phyloP scores from a whole-genome alignment of 2,113 vertebrate genomes.

The Formicarius rufipectus region DNA sequence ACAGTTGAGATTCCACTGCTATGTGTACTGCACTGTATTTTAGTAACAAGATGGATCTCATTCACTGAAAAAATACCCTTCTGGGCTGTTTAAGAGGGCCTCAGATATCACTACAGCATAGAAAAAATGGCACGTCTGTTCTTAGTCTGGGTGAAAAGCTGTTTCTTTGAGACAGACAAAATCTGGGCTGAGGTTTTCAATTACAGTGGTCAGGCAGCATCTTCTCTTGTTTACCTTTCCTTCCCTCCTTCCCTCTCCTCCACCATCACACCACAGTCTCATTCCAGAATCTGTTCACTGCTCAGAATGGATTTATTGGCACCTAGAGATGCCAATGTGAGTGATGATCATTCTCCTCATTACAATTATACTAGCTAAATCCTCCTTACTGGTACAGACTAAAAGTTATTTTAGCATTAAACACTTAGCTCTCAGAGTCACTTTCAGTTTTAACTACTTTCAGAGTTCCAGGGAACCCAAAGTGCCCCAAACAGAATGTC shows the following conservation, averaged over 20 bases:
- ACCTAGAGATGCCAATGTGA: background rate
- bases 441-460: background rate
- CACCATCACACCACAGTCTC: background rate
- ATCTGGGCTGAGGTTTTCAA: background rate
- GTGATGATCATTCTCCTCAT: background rate
- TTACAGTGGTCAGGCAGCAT: fast-evolving
- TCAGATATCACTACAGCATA: background rate
- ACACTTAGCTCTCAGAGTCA: background rate
- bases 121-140: background rate
- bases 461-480: background rate
- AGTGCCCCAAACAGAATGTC: background rate
- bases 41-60: background rate
- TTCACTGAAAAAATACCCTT: background rate
- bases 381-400: background rate
- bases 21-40: background rate
- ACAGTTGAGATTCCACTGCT: background rate
- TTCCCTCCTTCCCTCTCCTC: background rate
- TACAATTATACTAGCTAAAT: background rate
- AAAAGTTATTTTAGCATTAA: background rate
- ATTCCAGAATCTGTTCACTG: background rate
- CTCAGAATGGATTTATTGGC: background rate
- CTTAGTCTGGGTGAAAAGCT: background rate
- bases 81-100: background rate
- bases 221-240: background rate
- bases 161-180: background rate